Percentiles rank a stretch among this genome's conserved stretches.
phyloP scores from a whole-genome alignment of 2,797 vertebrate genomes.

The Gambelia wislizenii region DNA sequence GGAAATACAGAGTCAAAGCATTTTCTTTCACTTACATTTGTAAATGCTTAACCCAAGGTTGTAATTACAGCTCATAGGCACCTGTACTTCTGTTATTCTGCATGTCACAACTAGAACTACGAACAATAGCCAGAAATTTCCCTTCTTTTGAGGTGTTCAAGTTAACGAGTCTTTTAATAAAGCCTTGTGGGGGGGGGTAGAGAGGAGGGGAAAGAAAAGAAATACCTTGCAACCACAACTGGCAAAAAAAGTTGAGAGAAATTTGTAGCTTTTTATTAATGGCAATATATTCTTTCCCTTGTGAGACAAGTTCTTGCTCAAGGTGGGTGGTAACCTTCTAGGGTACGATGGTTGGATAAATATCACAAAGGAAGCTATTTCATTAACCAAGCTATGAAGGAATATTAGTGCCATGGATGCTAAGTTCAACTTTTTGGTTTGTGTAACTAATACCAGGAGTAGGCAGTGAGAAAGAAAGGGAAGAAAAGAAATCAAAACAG shows the following conservation, averaged over 20 bases:
- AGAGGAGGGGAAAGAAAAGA: constrained; percentile 39
- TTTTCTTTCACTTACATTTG: constrained; percentile 65
- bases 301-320: constrained; percentile 63
- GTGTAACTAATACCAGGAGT: constrained; percentile 1
- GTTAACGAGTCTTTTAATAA: constrained; percentile 72
- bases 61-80: constrained; percentile 70
- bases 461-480: constrained; percentile 7
- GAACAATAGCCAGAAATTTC: constrained; percentile 71
- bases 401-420: constrained; percentile 17
- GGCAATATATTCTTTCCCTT: constrained; percentile 72
- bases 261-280: constrained; percentile 75
- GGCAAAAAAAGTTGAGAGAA: constrained; percentile 72
- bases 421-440: constrained; percentile 32
- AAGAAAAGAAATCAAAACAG: background rate
- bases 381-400: constrained; percentile 46
- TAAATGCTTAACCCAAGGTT: constrained; percentile 56
- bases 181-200: constrained; percentile 39
- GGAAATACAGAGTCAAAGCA: constrained; percentile 50
- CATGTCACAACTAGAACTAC: constrained; percentile 64
- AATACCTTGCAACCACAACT: constrained; percentile 72
- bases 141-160: constrained; percentile 63
- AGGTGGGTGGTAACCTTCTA: constrained; percentile 71
- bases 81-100: constrained; percentile 61
- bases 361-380: constrained; percentile 54
- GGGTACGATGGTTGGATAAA: constrained; percentile 57